Conservation (phyloP, 2,113 vertebrate genomes). For the Elephantulus edwardii region DNA sequence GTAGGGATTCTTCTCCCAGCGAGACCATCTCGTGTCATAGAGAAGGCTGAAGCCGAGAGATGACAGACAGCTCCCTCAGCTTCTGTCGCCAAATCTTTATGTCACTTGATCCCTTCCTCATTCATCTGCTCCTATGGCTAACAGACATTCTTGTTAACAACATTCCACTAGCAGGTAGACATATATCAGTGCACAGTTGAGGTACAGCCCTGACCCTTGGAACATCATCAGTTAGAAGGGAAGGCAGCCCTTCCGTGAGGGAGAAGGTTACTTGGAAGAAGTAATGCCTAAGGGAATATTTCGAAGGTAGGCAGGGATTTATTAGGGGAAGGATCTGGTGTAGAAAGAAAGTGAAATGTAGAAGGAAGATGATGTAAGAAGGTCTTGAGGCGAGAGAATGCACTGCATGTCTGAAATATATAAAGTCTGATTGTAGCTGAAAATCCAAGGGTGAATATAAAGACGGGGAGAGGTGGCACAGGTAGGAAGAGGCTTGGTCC, state of each 20-base stretch:
- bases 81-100: background rate
- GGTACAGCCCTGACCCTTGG: background rate
- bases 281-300: background rate
- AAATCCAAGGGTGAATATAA: background rate
- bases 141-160: background rate
- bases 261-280: background rate
- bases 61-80: background rate
- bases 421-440: background rate
- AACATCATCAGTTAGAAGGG: background rate
- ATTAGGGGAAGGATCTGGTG: background rate
- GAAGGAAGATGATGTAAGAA: background rate
- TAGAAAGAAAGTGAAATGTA: background rate
- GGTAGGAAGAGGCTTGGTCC: background rate
- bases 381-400: background rate
- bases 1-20: background rate
- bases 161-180: background rate
- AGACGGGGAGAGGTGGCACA: background rate
- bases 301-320: background rate
- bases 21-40: background rate
- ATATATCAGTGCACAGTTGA: background rate
- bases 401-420: rapidly evolving
- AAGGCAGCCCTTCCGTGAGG: no score
- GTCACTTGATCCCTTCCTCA: background rate
- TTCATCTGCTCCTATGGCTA: background rate
- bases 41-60: background rate